These are phyloP conservation scores for Tyrannus savana DNA, from an alignment of 2,113 vertebrate species.

Conservation along the genomic window DNA sequence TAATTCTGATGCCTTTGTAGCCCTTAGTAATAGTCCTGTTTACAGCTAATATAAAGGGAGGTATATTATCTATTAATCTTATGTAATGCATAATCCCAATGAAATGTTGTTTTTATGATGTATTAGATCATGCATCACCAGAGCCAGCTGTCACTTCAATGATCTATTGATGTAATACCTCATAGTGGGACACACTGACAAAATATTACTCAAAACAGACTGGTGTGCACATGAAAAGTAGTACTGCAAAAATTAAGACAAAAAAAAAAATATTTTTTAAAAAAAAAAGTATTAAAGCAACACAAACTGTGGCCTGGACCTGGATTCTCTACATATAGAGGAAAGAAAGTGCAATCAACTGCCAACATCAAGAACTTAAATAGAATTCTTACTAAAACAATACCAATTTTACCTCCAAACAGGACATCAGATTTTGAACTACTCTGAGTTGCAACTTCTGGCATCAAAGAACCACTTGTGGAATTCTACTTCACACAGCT, in stretches of 20 bases:
- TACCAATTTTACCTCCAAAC: not conserved
- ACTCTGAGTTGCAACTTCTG: not conserved
- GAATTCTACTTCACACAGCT: not conserved
- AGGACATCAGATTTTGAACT: not conserved
- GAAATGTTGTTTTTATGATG: slow-evolving; percentile 69
- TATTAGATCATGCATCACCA: slow-evolving; percentile 73
- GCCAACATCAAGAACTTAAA: not conserved
- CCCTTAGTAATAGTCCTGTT: not conserved
- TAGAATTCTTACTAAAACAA: not conserved
- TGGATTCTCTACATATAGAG: slow-evolving; percentile 11
- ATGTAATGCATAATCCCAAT: slow-evolving; percentile 43
- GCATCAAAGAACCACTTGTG: not conserved
- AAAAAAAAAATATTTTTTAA: not conserved
- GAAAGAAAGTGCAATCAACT: not conserved
- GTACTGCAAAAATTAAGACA: not conserved
- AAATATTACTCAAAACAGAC: slow-evolving; percentile 57
- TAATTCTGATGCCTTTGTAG: not conserved
- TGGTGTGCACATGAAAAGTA: slow-evolving; percentile 37
- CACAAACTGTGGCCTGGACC: not conserved
- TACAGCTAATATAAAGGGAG: not conserved
- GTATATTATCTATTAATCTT: slow-evolving; percentile 19
- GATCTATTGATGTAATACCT: slow-evolving; percentile 72
- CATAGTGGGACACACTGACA: slow-evolving; percentile 53
- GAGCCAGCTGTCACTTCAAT: slow-evolving; percentile 55
- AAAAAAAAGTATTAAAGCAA: not conserved